Conservation (phyloP, 2,113 vertebrate species). For the Tragulus kanchil region DNA sequence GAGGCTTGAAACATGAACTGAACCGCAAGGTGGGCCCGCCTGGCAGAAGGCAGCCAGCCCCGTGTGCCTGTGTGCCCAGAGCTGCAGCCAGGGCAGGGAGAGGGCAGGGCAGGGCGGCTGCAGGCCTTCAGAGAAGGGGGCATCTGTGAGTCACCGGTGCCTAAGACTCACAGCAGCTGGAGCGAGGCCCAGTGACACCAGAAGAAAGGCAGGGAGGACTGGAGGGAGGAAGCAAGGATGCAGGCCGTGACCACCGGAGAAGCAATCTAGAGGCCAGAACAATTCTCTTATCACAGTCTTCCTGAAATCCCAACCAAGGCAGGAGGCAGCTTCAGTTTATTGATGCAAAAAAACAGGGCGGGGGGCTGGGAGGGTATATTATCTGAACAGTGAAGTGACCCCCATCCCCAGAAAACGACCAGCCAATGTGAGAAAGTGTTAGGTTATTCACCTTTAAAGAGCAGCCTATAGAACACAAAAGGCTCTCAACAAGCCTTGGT, state of each 20-base stretch:
- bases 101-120: rapidly evolving
- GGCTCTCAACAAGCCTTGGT: not conserved
- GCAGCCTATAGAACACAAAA: not conserved
- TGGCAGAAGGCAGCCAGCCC: not conserved
- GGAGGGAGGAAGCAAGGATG: not conserved
- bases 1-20: not conserved
- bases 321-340: not conserved
- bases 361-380: too few relatives aligned
- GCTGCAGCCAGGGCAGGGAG: rapidly evolving
- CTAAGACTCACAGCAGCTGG: not conserved
- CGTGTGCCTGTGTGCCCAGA: rapidly evolving
- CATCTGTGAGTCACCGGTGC: not conserved
- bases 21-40: not conserved
- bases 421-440: too few relatives aligned
- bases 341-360: not conserved
- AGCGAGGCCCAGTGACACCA: not conserved
- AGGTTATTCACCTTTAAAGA: not conserved
- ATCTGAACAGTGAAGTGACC: too few relatives aligned
- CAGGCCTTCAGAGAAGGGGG: not conserved
- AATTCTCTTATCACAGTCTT: not conserved
- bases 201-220: not conserved
- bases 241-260: not conserved
- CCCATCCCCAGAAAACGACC: too few relatives aligned
- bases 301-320: not conserved
- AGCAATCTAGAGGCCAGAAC: not conserved